Evolutionary conservation across 2,113 vertebrate genomes (phyloP), one percentile per base, ranked within the genome.

Genomic region (Paraplagusia blochii): DNA sequence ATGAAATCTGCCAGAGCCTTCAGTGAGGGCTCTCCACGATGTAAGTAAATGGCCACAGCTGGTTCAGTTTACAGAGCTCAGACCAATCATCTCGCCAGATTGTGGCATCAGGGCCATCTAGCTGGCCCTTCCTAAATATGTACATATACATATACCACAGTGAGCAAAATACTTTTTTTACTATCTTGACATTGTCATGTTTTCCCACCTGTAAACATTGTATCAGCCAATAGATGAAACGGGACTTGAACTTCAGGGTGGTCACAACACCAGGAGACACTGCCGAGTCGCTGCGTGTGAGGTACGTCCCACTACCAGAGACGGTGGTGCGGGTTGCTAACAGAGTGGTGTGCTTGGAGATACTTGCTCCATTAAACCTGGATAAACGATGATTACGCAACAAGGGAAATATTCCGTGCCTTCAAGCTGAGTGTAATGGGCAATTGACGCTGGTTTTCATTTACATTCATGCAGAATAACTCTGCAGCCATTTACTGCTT

Each of bases 391-490:
- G 0, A 44, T 66, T 51, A n/a, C 47, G 11, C 40, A 39, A 8
- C 33, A 39, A 50, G 29, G 51, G 18, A 1, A 2, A 9, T 29
- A 44, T 15, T 49, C 9, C 55, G 49, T 56, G 42, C 47, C 51
- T 61, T 33, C 29, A 63, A 70, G 52, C 36, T 67, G 35, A 60
- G 10, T 2, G 11, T 54, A 53, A 47, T 60, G 43, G 36, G 36
- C 58, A 8, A 62, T 72, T 63, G 58, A 65, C 18, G 11, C 4
- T 65, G 57, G 22, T 54, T 53, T 53, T 49, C 53, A 60, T 72
- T 81, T 63, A 16, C 40, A 57, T 62, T 69, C 60, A 63, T 56
- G 46, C 52, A 54, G 16, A 65, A 48, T 52, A 58, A 60, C 13
- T 42, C 59, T 74, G 51, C 56, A 59, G 42, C 34, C 36, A 35